Conservation (phyloP, 1,140 invertebrate genomes). For the Subanguina moxae region DNA sequence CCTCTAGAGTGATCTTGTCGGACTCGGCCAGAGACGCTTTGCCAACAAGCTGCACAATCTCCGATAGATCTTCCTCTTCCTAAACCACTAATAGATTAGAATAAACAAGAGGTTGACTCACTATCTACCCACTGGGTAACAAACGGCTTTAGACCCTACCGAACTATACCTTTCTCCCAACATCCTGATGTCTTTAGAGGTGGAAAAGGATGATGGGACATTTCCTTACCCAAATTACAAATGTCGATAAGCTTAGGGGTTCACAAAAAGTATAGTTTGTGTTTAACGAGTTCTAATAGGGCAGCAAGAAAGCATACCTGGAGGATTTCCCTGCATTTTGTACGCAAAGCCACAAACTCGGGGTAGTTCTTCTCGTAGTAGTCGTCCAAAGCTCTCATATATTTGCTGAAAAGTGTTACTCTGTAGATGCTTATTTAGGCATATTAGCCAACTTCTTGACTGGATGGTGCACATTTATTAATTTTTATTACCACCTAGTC, state of each 20-base stretch:
- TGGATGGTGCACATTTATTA: no score
- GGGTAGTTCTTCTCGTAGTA: conserved; percentile 98
- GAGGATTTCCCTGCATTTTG: conserved; percentile 80
- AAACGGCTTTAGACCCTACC: no score
- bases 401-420: conserved; percentile 70
- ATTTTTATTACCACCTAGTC: no score
- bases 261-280: neutral
- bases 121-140: no score
- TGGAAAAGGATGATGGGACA: neutral
- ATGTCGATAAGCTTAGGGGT: no score
- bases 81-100: conserved; percentile 66
- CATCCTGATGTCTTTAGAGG: neutral
- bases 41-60: conserved; percentile 98
- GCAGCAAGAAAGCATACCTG: no score
- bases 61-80: conserved; percentile 98
- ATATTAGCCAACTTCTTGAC: no score
- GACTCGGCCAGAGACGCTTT: conserved; percentile 89
- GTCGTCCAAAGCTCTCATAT: conserved; percentile 92
- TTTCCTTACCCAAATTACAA: neutral
- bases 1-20: conserved; percentile 98
- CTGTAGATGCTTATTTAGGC: neutral
- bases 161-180: neutral
- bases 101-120: no score
- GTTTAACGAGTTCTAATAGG: neutral
- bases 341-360: conserved; percentile 86